Evolutionary conservation across 2,797 vertebrate genomes (phyloP).

Genomic region (Cyclura pinguis): DNA sequence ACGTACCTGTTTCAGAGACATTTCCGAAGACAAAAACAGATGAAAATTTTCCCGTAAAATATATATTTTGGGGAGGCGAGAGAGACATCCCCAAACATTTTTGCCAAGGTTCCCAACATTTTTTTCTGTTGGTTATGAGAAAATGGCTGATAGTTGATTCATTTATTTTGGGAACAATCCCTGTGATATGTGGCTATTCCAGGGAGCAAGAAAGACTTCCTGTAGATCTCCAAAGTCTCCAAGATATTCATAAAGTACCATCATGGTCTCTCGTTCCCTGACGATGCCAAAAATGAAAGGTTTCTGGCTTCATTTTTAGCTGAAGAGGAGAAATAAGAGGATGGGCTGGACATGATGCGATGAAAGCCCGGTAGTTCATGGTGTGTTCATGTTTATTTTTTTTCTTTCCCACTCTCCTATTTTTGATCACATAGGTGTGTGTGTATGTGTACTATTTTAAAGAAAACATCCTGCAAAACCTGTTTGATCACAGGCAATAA

Average conservation of each 20-base stretch:
- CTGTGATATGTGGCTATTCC: neutral
- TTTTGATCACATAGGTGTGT: neutral
- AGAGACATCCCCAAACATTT: too few species aligned
- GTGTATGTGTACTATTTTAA: neutral
- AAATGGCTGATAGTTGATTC: neutral
- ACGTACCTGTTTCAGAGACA: neutral
- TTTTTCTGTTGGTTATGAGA: neutral
- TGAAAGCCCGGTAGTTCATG: neutral
- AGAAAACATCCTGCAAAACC: neutral
- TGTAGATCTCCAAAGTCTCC: neutral
- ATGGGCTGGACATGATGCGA: neutral
- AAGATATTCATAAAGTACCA: neutral
- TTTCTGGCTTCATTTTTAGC: neutral
- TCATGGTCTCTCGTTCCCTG: neutral
- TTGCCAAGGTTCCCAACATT: neutral
- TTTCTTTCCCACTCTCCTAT: neutral
- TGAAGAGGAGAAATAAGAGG: neutral
- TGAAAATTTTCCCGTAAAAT: too few species aligned
- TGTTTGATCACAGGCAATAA: neutral
- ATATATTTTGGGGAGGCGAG: too few species aligned
- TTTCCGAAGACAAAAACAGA: too few species aligned
- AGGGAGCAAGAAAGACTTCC: neutral
- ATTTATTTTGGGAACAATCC: neutral
- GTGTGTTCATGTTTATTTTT: neutral
- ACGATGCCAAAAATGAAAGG: too few species aligned